phyloP scores from a whole-genome alignment of 2,113 vertebrate species.

The Salvelinus namaycush region DNA sequence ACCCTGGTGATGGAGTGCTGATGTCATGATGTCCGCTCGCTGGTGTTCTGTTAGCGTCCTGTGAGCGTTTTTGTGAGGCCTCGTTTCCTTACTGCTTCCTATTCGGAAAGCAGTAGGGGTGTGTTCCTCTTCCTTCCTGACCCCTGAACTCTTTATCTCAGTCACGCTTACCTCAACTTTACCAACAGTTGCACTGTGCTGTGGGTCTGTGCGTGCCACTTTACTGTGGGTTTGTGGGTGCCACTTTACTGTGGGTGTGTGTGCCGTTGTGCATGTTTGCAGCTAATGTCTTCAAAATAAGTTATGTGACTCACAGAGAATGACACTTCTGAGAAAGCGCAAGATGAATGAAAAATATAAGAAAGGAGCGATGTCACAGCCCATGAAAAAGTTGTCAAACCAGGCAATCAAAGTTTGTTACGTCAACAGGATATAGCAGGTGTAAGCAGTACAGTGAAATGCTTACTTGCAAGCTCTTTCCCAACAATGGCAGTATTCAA shows the following conservation, averaged over 20 bases:
- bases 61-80: slow-evolving; percentile 25
- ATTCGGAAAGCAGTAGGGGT: slow-evolving; percentile 62
- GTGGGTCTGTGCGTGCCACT: no score
- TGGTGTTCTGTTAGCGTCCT: background rate
- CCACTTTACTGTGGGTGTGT: background rate
- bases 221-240: background rate
- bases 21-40: background rate
- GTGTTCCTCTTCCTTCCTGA: slow-evolving; percentile 68
- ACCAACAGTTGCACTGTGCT: slow-evolving; percentile 27
- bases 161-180: slow-evolving; percentile 63
- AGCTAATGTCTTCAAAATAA: background rate
- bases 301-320: background rate
- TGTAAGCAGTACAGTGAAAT: no score
- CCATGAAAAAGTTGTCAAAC: no score
- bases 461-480: no score
- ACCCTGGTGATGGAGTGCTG: background rate
- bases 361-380: no score
- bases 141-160: slow-evolving; percentile 44
- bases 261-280: slow-evolving; percentile 27
- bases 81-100: slow-evolving; percentile 66
- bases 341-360: background rate
- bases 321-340: background rate
- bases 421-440: no score
- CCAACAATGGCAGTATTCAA: no score
- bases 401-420: no score